phyloP scores from a whole-genome alignment of 1,140 invertebrate genomes.

The Papilio machaon region DNA sequence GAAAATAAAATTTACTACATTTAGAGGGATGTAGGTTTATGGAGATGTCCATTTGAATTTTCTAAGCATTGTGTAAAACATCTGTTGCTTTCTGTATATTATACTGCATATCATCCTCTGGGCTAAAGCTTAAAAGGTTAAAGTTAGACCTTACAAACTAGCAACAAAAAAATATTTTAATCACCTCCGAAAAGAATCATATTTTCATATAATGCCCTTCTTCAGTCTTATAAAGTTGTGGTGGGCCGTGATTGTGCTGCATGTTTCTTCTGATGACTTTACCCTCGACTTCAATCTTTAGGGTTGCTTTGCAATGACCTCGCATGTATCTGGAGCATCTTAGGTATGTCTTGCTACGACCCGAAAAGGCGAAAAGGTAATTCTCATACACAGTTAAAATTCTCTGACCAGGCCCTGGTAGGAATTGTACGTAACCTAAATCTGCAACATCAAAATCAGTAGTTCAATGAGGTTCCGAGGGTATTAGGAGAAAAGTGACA shows the following conservation, averaged over 20 bases:
- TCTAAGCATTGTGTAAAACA: too few relatives aligned
- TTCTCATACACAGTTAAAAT: constrained; percentile 35
- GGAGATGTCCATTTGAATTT: too few relatives aligned
- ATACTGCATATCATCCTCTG: too few relatives aligned
- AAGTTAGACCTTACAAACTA: too few relatives aligned
- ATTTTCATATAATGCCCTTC: not conserved
- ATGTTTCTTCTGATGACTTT: constrained; percentile 26
- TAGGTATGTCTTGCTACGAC: constrained; percentile 38
- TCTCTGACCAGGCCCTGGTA: not conserved
- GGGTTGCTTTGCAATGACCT: constrained; percentile 40
- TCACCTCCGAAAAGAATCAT: too few relatives aligned
- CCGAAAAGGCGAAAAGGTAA: constrained; percentile 39
- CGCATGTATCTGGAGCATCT: constrained; percentile 41
- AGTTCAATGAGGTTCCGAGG: too few relatives aligned
- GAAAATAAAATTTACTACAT: not conserved
- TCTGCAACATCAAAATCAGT: not conserved
- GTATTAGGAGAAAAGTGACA: too few relatives aligned
- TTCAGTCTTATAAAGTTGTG: not conserved
- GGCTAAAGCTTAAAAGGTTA: too few relatives aligned
- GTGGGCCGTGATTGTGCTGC: constrained; percentile 45
- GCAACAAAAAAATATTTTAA: not conserved
- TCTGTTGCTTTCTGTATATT: too few relatives aligned
- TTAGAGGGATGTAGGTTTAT: not conserved
- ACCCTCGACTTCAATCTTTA: constrained; percentile 16
- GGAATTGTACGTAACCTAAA: not conserved